Conservation (phyloP, 2,113 vertebrate species). For the Micronycteris hirsuta region DNA sequence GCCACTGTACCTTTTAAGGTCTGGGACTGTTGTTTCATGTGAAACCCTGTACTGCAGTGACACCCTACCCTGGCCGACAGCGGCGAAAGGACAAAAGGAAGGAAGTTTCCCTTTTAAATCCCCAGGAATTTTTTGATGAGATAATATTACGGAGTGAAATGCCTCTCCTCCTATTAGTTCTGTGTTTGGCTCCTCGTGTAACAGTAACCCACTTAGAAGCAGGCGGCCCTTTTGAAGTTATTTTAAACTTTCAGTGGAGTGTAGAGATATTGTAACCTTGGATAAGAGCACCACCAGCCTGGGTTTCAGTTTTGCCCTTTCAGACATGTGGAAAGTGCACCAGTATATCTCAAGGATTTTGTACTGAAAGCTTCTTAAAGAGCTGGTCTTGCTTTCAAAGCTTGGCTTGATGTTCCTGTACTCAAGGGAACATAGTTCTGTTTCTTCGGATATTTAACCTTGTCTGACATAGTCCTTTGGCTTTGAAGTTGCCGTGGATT, state of each 20-base stretch:
- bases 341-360: slow-evolving; percentile 69
- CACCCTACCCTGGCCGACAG: slow-evolving; percentile 35
- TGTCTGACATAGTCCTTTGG: slow-evolving; percentile 48
- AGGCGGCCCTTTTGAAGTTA: slow-evolving; percentile 76
- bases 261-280: slow-evolving; percentile 74
- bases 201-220: slow-evolving; percentile 77
- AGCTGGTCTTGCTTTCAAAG: slow-evolving; percentile 75
- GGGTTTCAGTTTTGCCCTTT: slow-evolving; percentile 75
- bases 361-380: slow-evolving; percentile 69
- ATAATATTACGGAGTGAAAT: slow-evolving; percentile 75
- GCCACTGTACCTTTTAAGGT: slow-evolving; percentile 40
- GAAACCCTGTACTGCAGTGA: slow-evolving; percentile 6
- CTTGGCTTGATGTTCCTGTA: background rate
- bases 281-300: slow-evolving; percentile 64
- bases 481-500: slow-evolving; percentile 37
- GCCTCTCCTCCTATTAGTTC: slow-evolving; percentile 56
- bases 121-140: slow-evolving; percentile 68
- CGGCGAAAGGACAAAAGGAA: slow-evolving; percentile 67
- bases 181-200: slow-evolving; percentile 71
- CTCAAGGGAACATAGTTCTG: slow-evolving; percentile 58
- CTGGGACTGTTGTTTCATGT: slow-evolving; percentile 22
- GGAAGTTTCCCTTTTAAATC: slow-evolving; percentile 74
- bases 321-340: slow-evolving; percentile 56
- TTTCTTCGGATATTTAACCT: slow-evolving; percentile 63
- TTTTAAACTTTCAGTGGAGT: slow-evolving; percentile 70